phyloP scores from a whole-genome alignment of 1,140 invertebrate species.

The Heliothis subflexa region DNA sequence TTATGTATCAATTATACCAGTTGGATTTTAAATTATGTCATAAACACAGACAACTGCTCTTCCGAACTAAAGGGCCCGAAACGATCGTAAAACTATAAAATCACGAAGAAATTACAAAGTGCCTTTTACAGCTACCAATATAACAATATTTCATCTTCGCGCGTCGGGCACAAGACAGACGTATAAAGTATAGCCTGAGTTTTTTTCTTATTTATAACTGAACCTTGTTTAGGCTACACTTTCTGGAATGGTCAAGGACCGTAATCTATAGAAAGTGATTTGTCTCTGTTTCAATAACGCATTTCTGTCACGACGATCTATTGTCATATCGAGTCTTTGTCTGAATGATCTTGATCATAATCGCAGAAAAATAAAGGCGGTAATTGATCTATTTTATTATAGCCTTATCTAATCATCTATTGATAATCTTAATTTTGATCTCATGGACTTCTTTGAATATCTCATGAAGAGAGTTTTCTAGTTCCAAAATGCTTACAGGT shows the following conservation, averaged over 20 bases:
- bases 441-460: neutral
- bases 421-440: neutral
- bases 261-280: slow-evolving; percentile 67
- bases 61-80: slow-evolving; percentile 55
- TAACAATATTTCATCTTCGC: slow-evolving; percentile 81
- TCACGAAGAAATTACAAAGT: slow-evolving; percentile 76
- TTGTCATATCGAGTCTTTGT: slow-evolving; percentile 67
- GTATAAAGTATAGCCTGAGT: slow-evolving; percentile 51
- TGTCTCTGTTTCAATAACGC: slow-evolving; percentile 67
- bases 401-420: neutral
- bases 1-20: slow-evolving; percentile 63
- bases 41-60: slow-evolving; percentile 56
- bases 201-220: slow-evolving; percentile 59
- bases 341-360: slow-evolving; percentile 71
- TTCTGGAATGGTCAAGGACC: slow-evolving; percentile 77
- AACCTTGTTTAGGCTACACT: slow-evolving; percentile 65
- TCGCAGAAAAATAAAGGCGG: slow-evolving; percentile 54
- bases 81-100: slow-evolving; percentile 79
- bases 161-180: slow-evolving; percentile 57
- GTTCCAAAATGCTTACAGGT: neutral
- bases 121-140: slow-evolving; percentile 74
- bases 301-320: slow-evolving; percentile 74
- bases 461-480: neutral
- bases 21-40: slow-evolving; percentile 58
- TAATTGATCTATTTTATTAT: slow-evolving; percentile 13